Base-by-base conservation (phyloP, 2,888 invertebrate species). In the Trissolcus japonicus region DNA sequence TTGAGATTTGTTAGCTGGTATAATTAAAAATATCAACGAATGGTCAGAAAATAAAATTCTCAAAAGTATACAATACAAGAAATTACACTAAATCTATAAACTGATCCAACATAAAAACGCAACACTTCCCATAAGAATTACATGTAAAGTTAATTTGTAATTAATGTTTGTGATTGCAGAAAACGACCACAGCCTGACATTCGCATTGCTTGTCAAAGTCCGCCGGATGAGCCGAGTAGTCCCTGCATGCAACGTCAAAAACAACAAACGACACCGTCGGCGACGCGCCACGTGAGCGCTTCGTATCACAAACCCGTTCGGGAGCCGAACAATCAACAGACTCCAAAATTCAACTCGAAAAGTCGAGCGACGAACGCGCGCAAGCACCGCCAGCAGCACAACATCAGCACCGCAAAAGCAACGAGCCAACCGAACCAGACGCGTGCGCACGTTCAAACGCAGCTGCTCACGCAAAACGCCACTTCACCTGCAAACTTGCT, bases 151-250 rank as follows among this genome's bases (percentile, higher is more conserved):
- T 21, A 21, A 21, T 21, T 21, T 21, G 21, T 2, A 21, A 21
- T 21, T 1, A 21, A 21, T 4, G 1, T 1, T 29, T 29, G 1
- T 29, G 1, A 4, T 29, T 50, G 17, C 71, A 87, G 87, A 82
- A 87, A 87, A 87, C 87, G 87, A 77, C 85, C 86, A 75, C 86
- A 87, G 77, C 84, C 83, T 68, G 87, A 87, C 63, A 74, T 81
- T 53, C 87, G 86, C 65, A 78, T 81, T 66, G 84, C 87, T 59
- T 80, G 83, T 43, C 82, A 83, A 43, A 84, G 82, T 76, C 82
- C 86, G 13, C 83, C 85, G 65, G 79, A 81, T 48, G 86, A 86
- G 48, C 79, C 83, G 53, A 79, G 83, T 67, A 82, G 83, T 75
- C 83, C 84, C 29, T 81, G 82, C 78, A 78, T 79, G 21, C 83